Conservation (phyloP, 2,797 vertebrate genomes). For the Lepidocolaptes lacrymiger region DNA sequence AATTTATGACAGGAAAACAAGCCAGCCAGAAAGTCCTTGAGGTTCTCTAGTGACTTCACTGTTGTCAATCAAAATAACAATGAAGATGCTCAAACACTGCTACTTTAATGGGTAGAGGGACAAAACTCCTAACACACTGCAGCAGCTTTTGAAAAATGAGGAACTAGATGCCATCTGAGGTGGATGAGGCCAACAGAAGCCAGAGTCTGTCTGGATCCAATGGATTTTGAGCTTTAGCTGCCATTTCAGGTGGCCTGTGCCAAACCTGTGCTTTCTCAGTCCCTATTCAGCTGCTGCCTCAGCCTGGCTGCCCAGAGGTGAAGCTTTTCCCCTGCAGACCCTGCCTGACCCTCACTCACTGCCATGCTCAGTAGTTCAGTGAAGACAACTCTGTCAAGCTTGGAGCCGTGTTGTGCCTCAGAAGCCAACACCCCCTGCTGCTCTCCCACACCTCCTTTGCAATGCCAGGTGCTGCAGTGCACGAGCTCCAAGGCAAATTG, state of each 20-base stretch:
- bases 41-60: background rate
- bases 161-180: background rate
- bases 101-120: conserved; percentile 3
- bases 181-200: background rate
- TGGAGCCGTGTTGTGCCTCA: background rate
- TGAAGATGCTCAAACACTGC: background rate
- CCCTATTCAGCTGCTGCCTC: background rate
- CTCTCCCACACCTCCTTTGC: background rate
- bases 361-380: background rate
- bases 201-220: background rate
- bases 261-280: conserved; percentile 1
- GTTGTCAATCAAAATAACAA: conserved; percentile 32
- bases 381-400: background rate
- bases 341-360: rapidly evolving
- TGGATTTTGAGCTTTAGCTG: background rate
- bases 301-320: background rate
- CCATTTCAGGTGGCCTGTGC: background rate
- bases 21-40: background rate
- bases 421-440: background rate
- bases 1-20: conserved; percentile 15
- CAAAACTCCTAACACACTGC: background rate
- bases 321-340: background rate
- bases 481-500: rapidly evolving
- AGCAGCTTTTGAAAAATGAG: background rate
- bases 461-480: background rate